Percentiles rank a stretch among this genome's conserved stretches.
phyloP scores from a whole-genome alignment of 2,113 vertebrate species.

The Kryptolebias marmoratus region DNA sequence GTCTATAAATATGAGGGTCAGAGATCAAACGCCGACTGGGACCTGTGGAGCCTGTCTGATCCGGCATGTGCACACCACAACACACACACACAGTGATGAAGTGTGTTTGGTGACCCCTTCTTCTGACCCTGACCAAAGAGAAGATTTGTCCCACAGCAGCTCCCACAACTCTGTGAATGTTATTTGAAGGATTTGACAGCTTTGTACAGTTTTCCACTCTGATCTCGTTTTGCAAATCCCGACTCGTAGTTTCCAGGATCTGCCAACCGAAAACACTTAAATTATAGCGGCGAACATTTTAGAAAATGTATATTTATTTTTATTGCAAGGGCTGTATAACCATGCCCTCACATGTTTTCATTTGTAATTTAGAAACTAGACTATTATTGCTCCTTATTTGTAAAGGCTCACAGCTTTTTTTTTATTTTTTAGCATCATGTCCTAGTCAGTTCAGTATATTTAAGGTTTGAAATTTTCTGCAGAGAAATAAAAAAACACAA shows the following conservation, averaged over 20 bases:
- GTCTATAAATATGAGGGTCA: conserved; percentile 29
- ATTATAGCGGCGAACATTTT: too few species aligned
- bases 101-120: conserved; percentile 24
- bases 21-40: conserved; percentile 37
- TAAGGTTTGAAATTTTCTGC: not conserved
- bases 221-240: conserved; percentile 2
- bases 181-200: conserved; percentile 30
- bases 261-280: conserved; percentile 16
- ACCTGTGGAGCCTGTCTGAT: conserved; percentile 46
- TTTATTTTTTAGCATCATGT: not conserved
- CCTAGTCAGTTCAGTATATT: not conserved
- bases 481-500: not conserved
- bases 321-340: not conserved
- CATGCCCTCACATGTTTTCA: not conserved
- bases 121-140: conserved; percentile 43
- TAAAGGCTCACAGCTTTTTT: not conserved
- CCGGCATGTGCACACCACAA: not conserved
- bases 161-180: conserved; percentile 32
- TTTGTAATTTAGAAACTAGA: not conserved
- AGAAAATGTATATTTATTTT: not conserved
- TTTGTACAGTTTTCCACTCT: conserved; percentile 23
- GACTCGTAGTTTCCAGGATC: conserved; percentile 32
- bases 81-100: conserved; percentile 17
- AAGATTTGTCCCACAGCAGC: conserved; percentile 41
- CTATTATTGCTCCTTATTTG: not conserved